These are phyloP conservation scores for Syngnathus acus DNA, from an alignment of 2,797 vertebrate genomes.

Conservation along the genomic window DNA sequence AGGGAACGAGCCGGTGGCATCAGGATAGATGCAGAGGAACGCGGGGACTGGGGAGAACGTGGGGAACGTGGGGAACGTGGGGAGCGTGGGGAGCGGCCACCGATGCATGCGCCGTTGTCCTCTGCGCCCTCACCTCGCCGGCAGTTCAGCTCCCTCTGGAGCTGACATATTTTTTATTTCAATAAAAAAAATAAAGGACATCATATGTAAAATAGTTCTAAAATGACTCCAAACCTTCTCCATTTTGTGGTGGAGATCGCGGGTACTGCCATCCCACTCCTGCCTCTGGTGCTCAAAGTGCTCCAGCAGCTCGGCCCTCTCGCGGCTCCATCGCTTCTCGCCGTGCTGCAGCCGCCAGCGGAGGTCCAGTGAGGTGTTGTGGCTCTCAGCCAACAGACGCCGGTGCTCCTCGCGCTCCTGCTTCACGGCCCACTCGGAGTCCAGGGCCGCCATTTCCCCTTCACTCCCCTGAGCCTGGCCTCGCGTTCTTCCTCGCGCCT, in stretches of 20 bases:
- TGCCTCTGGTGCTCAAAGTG: slow-evolving; percentile 77
- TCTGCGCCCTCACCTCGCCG: slow-evolving; percentile 53
- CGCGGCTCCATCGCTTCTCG: slow-evolving; percentile 85
- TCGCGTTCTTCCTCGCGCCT: slow-evolving; percentile 16
- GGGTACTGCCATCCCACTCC: slow-evolving; percentile 82
- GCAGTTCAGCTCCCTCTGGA: slow-evolving; percentile 76
- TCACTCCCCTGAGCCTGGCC: slow-evolving; percentile 46
- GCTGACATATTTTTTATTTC: slow-evolving; percentile 47
- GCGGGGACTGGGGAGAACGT: slow-evolving; percentile 8
- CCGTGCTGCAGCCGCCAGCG: slow-evolving; percentile 88
- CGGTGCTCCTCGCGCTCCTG: slow-evolving; percentile 79
- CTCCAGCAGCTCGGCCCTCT: slow-evolving; percentile 82
- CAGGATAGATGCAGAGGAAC: slow-evolving; percentile 20
- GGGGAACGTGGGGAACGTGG: slow-evolving; percentile 45
- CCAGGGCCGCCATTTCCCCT: slow-evolving; percentile 15
- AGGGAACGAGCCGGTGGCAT: slow-evolving; percentile 66
- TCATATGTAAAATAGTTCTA: no score
- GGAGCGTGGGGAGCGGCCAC: slow-evolving; percentile 41
- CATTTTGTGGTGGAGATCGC: slow-evolving; percentile 78
- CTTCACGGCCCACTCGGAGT: slow-evolving; percentile 37
- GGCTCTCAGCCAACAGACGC: slow-evolving; percentile 84
- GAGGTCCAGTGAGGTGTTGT: slow-evolving; percentile 81
- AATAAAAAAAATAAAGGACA: no score
- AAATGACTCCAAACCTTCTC: slow-evolving; percentile 71
- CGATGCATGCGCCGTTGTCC: slow-evolving; percentile 50